Evolutionary conservation across 2,888 invertebrate species (phyloP).

Genomic region (Mesorhabditis belari): DNA sequence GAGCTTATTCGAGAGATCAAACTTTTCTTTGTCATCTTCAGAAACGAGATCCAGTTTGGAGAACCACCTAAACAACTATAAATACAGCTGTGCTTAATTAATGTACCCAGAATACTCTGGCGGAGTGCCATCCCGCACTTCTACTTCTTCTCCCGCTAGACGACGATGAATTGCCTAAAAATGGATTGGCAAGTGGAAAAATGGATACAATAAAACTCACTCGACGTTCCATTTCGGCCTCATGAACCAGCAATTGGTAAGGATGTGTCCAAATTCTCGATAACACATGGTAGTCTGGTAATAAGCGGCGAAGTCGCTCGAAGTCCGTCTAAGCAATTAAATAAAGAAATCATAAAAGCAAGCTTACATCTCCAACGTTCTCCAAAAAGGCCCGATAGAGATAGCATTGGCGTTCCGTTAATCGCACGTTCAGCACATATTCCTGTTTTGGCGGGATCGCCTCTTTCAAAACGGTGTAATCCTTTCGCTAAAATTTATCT

Average conservation of each 20-base stretch:
- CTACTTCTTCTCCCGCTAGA: neutral
- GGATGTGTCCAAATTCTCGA: constrained; percentile 63
- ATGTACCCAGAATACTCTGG: neutral
- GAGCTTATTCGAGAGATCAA: constrained; percentile 62
- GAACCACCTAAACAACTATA: too few relatives aligned
- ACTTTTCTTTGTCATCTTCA: constrained; percentile 72
- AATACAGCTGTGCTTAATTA: too few relatives aligned
- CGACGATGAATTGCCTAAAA: constrained; percentile 12
- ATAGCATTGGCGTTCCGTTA: constrained; percentile 69
- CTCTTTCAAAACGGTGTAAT: constrained; percentile 66
- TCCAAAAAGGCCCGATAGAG: constrained; percentile 23
- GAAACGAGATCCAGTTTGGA: constrained; percentile 41
- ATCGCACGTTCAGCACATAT: constrained; percentile 79
- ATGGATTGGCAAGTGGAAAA: neutral
- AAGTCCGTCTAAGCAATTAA: constrained; percentile 6
- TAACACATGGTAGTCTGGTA: constrained; percentile 62
- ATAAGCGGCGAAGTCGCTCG: constrained; percentile 33
- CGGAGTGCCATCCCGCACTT: neutral
- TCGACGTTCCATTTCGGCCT: constrained; percentile 51
- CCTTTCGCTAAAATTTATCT: constrained; percentile 43
- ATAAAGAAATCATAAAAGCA: constrained; percentile 8
- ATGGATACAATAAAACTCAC: neutral
- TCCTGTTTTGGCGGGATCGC: constrained; percentile 93
- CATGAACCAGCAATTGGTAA: constrained; percentile 58
- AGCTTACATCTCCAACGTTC: constrained; percentile 6